Base-by-base conservation (phyloP, 2,888 invertebrate species). In the Lithophane ornitopus region DNA sequence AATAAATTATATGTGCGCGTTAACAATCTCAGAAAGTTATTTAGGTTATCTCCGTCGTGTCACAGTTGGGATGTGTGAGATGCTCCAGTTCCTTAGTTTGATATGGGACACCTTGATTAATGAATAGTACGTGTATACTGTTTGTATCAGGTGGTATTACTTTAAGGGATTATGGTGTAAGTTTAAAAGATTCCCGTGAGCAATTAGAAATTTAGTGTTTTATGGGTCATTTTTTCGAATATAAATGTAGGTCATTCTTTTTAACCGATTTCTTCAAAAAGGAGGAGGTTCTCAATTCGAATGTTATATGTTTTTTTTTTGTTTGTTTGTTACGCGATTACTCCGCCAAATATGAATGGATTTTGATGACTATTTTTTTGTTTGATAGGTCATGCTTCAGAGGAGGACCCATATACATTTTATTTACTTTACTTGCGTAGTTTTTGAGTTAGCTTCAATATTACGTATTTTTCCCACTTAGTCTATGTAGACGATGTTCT, bases 41-140 rank as follows among this genome's bases (percentile, higher is more conserved):
- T 92, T 89, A 91, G 93, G 93, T 93, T 94, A 94, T 94, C 94
- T 91, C 85, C 83, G 79, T 70, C 56, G 73, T 77, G 83, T 76
- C 83, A 83, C 87, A 78, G 74, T 73, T 70, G 78, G 78, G 84
- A 80, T 84, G 74, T 81, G 80, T 77, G 71, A 77, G 69, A 70
- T 77, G 80, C 52, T 74, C 77, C 54, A 84, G 84, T 85, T 85
- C 58, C 85, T 73, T 63, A 82, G 72, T 79, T 74, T 84, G 76
- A 82, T 80, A 80, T 66, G 82, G 76, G 73, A 61, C 77, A 75
- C 82, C 70, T 80, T 85, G 74, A 82, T 83, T 83, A 83, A 82
- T 82, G 58, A 58, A 34, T 59, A 26, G 46, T 76, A 69, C 76
- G 74, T 80, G 80, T 70, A 65, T 56, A 76, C 39, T 49, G 56